Conservation (phyloP, 2,797 vertebrate species). For the Diplodus puntazzo region DNA sequence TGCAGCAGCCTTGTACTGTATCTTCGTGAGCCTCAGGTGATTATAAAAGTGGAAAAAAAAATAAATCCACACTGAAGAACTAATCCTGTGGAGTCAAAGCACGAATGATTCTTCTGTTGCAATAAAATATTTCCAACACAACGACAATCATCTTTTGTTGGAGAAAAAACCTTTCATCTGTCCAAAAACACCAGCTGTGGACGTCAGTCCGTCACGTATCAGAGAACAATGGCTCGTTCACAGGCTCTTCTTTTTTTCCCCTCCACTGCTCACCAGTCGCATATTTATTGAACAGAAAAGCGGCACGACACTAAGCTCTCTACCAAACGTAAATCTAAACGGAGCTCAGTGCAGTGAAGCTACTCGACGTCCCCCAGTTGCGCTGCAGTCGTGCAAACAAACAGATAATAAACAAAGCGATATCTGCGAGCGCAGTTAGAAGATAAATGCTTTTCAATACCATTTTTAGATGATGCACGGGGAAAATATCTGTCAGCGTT, state of each 20-base stretch:
- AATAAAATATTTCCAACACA: conserved; percentile 7
- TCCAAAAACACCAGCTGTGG: conserved; percentile 2
- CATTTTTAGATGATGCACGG: not conserved
- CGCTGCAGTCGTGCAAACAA: not conserved
- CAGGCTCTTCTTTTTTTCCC: not conserved
- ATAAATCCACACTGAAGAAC: not conserved
- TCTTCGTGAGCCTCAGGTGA: not conserved
- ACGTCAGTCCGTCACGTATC: conserved; percentile 5
- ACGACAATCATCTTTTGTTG: conserved; percentile 14
- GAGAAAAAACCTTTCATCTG: conserved; percentile 18
- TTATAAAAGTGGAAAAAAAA: not conserved
- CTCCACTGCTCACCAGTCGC: not conserved
- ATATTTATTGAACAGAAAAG: conserved; percentile 8
- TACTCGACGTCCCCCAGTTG: not conserved
- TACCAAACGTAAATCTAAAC: not conserved
- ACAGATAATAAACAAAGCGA: not conserved
- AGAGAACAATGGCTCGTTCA: conserved; percentile 11
- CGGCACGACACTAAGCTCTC: not conserved
- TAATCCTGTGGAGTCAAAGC: conserved; percentile 10
- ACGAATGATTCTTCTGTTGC: not conserved
- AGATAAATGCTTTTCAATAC: not conserved
- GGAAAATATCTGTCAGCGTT: not conserved
- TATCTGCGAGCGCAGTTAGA: not conserved
- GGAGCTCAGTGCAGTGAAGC: not conserved
- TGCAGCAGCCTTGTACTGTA: not conserved